Percentiles rank a stretch among this genome's conserved stretches.
These are phyloP conservation scores for Bombycilla garrulus DNA, from an alignment of 2,113 vertebrate genomes.

Conservation along the genomic window DNA sequence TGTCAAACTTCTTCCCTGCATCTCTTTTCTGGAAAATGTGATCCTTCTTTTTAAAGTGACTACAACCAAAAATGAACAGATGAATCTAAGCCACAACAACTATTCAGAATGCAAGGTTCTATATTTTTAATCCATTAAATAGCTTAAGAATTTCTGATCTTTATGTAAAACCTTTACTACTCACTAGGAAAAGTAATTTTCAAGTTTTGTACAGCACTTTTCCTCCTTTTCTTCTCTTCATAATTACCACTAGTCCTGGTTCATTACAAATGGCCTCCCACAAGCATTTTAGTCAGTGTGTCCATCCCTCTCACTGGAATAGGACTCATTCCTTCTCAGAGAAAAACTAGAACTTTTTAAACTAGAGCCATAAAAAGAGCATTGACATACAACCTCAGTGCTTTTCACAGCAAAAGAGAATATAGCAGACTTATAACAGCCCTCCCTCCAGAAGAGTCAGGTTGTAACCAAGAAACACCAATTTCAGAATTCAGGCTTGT, in stretches of 20 bases:
- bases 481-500: neutral
- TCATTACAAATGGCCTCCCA: neutral
- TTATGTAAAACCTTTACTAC: neutral
- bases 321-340: neutral
- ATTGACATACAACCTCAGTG: neutral
- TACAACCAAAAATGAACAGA: neutral
- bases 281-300: neutral
- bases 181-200: neutral
- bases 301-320: neutral
- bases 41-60: neutral
- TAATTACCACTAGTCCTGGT: neutral
- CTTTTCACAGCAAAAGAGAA: neutral
- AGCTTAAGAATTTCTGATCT: neutral
- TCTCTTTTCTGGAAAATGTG: neutral
- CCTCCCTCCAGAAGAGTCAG: neutral
- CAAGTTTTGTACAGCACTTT: neutral
- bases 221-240: neutral
- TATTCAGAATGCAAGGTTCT: neutral
- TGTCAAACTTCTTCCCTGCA: neutral
- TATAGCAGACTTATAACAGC: neutral
- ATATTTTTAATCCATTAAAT: neutral
- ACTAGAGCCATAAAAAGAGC: neutral
- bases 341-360: neutral
- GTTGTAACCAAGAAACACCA: neutral
- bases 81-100: neutral